These are phyloP conservation scores for Amblyopsis rosae DNA, from an alignment of 2,113 vertebrate genomes.

Conservation along the genomic window DNA sequence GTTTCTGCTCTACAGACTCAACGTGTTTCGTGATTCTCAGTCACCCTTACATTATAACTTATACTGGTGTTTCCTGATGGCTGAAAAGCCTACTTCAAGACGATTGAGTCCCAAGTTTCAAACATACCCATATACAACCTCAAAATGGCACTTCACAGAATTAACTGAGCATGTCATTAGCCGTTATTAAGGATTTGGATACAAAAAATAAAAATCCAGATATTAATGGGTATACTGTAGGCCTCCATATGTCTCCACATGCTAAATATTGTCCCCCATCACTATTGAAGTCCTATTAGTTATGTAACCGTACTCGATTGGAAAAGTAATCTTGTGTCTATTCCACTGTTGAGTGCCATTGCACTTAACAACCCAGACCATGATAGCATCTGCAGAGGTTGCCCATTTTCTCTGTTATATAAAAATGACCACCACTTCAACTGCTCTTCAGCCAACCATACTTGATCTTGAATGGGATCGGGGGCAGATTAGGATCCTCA, in stretches of 20 bases:
- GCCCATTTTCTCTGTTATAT: conserved; percentile 54
- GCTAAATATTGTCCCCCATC: conserved; percentile 16
- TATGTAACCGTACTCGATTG: conserved; percentile 15
- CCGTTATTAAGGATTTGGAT: neutral
- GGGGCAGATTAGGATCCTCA: conserved; percentile 31
- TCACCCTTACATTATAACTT: conserved; percentile 11
- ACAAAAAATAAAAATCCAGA: neutral
- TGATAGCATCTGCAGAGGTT: conserved; percentile 62
- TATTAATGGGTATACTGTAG: neutral
- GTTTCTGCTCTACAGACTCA: conserved; percentile 15
- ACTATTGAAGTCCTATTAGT: conserved; percentile 24
- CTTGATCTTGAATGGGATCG: conserved; percentile 35
- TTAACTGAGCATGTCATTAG: neutral
- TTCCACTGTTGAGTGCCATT: conserved; percentile 33
- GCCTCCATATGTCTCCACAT: neutral
- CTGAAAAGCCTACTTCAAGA: neutral
- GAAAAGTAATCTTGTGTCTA: conserved; percentile 48
- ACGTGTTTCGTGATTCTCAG: conserved; percentile 13
- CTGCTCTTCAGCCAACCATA: conserved; percentile 41
- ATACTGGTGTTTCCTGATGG: neutral
- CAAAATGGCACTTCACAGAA: neutral
- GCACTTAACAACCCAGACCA: conserved; percentile 58
- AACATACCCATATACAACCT: neutral
- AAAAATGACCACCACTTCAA: conserved; percentile 60
- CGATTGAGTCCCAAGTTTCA: neutral